Conservation (phyloP, 2,797 vertebrate species). For the Acrossocheilus fasciatus region DNA sequence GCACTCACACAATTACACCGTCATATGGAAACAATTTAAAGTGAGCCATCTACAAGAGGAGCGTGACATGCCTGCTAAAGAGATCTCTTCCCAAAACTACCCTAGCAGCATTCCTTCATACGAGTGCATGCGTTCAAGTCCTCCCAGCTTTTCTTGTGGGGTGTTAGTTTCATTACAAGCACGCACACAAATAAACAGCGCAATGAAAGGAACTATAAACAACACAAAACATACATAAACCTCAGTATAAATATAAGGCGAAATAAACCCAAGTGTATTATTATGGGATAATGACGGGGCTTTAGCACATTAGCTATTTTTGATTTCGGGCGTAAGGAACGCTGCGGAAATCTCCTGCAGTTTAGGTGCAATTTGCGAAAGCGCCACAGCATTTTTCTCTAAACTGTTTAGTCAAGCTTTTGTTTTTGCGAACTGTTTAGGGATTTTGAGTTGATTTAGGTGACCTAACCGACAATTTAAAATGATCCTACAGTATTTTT, state of each 20-base stretch:
- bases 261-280: slow-evolving; percentile 27
- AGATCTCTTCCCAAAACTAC: slow-evolving; percentile 49
- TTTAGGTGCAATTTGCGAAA: slow-evolving; percentile 20
- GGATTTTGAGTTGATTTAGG: slow-evolving; percentile 16
- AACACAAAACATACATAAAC: slow-evolving; percentile 28
- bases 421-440: slow-evolving; percentile 17
- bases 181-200: slow-evolving; percentile 36
- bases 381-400: neutral
- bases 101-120: slow-evolving; percentile 22
- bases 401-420: slow-evolving; percentile 22
- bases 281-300: slow-evolving; percentile 26
- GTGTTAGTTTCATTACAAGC: slow-evolving; percentile 29
- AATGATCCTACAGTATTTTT: slow-evolving; percentile 10
- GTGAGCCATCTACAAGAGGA: slow-evolving; percentile 63
- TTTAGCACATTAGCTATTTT: slow-evolving; percentile 31
- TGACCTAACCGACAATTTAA: neutral
- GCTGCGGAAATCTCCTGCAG: neutral
- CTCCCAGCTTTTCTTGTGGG: slow-evolving; percentile 25
- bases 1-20: slow-evolving; percentile 19
- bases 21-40: slow-evolving; percentile 77
- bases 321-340: neutral
- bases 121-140: slow-evolving; percentile 6
- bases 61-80: slow-evolving; percentile 71
- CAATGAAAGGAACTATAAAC: slow-evolving; percentile 29
- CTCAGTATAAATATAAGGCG: slow-evolving; percentile 26